A percentile compares a stretch with the other conserved stretches of the same genome.
Evolutionary conservation across 1,140 invertebrate genomes (phyloP).

Genomic region (Zeugodacus cucurbitae): DNA sequence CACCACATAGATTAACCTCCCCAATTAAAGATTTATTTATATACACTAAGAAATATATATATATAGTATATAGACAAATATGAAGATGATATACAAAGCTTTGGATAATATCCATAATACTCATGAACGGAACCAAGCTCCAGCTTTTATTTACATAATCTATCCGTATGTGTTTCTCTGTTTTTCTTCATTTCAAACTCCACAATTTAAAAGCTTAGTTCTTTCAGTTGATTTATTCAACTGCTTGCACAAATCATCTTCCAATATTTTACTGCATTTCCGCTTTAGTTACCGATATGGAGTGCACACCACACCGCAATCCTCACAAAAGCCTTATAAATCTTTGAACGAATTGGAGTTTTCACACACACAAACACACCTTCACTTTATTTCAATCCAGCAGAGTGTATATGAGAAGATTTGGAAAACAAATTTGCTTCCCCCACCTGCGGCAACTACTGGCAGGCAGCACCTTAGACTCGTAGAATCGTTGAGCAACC

Average conservation of each 20-base stretch:
- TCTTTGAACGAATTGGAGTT: neutral
- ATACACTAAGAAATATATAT: no score
- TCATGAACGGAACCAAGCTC: no score
- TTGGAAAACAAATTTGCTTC: neutral
- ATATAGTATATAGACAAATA: no score
- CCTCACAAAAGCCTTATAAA: neutral
- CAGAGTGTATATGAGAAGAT: neutral
- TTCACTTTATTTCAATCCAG: neutral
- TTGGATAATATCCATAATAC: no score
- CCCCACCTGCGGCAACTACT: neutral
- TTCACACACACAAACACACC: neutral
- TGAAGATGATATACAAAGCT: no score
- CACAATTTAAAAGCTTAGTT: neutral
- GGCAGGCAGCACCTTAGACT: neutral
- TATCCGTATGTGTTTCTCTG: neutral
- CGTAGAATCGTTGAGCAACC: neutral
- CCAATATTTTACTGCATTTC: slow-evolving; percentile 1
- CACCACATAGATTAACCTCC: no score
- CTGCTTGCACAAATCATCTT: neutral
- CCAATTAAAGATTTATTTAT: no score
- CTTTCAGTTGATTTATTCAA: neutral
- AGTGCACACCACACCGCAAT: neutral
- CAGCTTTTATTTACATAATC: neutral
- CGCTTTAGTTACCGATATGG: neutral
- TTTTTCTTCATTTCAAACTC: neutral